Percentiles rank a stretch among this genome's conserved stretches.
Evolutionary conservation across 2,113 vertebrate species (phyloP).

Genomic region (Nothocercus julius): DNA sequence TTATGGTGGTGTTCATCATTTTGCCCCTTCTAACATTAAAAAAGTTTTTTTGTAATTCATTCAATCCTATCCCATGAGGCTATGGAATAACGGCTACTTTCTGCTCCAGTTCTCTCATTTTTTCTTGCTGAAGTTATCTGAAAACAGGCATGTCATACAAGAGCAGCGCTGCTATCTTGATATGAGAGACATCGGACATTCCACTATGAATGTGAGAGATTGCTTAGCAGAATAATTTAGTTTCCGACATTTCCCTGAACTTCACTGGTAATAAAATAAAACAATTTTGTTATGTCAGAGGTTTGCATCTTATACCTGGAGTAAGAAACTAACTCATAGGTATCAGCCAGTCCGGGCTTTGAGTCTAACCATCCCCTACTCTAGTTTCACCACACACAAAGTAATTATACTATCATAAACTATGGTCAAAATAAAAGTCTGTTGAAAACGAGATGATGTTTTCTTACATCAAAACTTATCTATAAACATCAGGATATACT

Average conservation of each 20-base stretch:
- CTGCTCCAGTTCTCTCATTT: neutral
- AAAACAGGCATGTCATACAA: neutral
- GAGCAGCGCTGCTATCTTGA: neutral
- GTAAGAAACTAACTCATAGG: neutral
- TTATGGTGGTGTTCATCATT: neutral
- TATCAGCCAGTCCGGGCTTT: neutral
- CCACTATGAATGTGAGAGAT: neutral
- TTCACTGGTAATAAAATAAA: slow-evolving; percentile 21
- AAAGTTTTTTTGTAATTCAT: slow-evolving; percentile 21
- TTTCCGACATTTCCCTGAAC: neutral
- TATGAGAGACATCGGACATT: neutral
- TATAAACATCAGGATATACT: neutral
- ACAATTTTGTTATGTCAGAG: neutral
- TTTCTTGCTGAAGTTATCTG: neutral
- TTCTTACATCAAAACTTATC: neutral
- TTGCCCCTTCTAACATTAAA: neutral
- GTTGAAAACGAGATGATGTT: neutral
- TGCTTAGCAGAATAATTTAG: neutral
- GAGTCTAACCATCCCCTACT: neutral
- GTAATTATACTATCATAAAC: neutral
- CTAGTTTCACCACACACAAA: neutral
- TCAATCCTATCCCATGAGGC: slow-evolving; percentile 3
- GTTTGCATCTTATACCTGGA: neutral
- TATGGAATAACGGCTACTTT: neutral
- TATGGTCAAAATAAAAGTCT: neutral